Conservation (phyloP, 1,140 invertebrate genomes). For the Notospermus geniculatus region DNA sequence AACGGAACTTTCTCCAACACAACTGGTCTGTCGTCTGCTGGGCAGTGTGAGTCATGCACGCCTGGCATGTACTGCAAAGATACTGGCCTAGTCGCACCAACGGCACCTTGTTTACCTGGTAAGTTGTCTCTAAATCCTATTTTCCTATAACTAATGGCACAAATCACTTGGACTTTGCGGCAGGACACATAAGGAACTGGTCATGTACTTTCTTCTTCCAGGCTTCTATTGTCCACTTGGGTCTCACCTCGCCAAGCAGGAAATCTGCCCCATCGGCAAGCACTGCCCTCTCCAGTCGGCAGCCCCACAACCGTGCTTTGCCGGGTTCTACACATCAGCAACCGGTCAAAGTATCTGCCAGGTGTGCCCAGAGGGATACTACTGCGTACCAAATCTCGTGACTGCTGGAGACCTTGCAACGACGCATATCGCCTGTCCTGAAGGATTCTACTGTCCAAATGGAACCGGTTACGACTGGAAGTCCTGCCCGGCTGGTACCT, state of each 20-base stretch:
- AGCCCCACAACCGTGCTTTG: slow-evolving; percentile 33
- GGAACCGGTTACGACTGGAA: slow-evolving; percentile 48
- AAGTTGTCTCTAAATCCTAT: too few species aligned
- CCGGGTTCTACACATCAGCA: slow-evolving; percentile 35
- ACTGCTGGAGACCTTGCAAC: slow-evolving; percentile 29
- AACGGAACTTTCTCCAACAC: slow-evolving; percentile 49
- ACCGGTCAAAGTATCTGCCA: slow-evolving; percentile 27
- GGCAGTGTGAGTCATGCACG: slow-evolving; percentile 39
- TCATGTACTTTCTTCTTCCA: too few species aligned
- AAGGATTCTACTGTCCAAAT: slow-evolving; percentile 49
- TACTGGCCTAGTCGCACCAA: slow-evolving; percentile 34
- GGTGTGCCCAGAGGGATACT: slow-evolving; percentile 49
- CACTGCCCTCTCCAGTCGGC: slow-evolving; percentile 38
- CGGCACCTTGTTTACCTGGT: too few species aligned
- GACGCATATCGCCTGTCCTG: slow-evolving; percentile 34
- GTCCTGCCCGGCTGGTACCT: slow-evolving; percentile 48
- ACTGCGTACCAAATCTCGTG: slow-evolving; percentile 43
- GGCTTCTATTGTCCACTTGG: slow-evolving; percentile 45
- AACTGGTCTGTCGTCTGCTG: slow-evolving; percentile 26
- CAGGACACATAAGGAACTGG: too few species aligned
- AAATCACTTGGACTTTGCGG: too few species aligned
- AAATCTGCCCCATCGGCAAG: slow-evolving; percentile 38
- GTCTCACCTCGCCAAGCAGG: slow-evolving; percentile 36
- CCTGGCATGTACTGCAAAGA: slow-evolving; percentile 45
- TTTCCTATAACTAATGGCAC: too few species aligned